Conservation (phyloP, 2,888 invertebrate species). For the Ryuthela nishihirai region DNA sequence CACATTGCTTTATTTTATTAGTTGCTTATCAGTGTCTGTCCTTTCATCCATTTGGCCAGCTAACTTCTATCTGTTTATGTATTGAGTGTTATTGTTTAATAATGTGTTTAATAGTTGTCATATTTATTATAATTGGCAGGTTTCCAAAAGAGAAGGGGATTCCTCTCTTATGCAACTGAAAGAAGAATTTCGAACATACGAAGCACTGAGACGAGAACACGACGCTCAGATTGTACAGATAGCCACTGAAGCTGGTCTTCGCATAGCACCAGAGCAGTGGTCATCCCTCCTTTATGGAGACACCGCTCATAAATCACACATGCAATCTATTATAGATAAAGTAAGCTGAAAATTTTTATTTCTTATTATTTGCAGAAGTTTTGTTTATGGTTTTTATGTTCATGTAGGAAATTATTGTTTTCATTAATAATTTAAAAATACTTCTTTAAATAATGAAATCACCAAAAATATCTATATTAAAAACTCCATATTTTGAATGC, state of each 20-base stretch:
- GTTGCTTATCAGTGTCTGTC: too few relatives aligned
- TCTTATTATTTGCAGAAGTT: background rate
- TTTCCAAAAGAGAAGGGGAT: constrained; percentile 92
- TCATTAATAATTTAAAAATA: background rate
- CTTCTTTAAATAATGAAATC: background rate
- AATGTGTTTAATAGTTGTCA: constrained; percentile 13
- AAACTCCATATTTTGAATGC: too few relatives aligned
- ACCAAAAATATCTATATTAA: too few relatives aligned
- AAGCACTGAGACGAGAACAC: constrained; percentile 87
- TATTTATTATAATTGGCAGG: constrained; percentile 55
- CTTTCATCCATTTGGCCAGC: too few relatives aligned
- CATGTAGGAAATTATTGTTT: background rate
- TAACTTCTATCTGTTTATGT: too few relatives aligned
- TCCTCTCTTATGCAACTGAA: constrained; percentile 97
- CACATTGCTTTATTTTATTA: too few relatives aligned
- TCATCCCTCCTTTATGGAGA: constrained; percentile 94
- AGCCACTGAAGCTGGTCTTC: constrained; percentile 91
- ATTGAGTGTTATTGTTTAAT: background rate
- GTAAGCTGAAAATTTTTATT: too few relatives aligned
- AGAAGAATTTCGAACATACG: constrained; percentile 94
- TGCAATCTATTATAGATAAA: constrained; percentile 69
- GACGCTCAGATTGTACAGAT: constrained; percentile 99
- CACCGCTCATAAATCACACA: constrained; percentile 90
- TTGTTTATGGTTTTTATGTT: background rate
- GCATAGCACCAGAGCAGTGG: constrained; percentile 99